phyloP scores from a whole-genome alignment of 2,113 vertebrate species.

The Bettongia penicillata region DNA sequence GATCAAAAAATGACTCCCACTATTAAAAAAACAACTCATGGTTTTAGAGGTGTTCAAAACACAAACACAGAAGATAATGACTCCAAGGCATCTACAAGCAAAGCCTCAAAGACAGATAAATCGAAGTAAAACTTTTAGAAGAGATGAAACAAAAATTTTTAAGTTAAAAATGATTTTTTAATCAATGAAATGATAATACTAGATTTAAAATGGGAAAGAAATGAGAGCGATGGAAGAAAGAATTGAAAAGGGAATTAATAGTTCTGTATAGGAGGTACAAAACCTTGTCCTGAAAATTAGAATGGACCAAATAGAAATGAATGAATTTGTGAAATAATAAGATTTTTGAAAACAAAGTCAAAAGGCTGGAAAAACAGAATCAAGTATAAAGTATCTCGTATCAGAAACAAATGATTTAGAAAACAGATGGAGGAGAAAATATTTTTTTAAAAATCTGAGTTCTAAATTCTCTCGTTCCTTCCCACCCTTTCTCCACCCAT shows the following conservation, averaged over 20 bases:
- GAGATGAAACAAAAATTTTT: background rate
- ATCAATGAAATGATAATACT: background rate
- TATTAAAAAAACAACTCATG: background rate
- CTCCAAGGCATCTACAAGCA: background rate
- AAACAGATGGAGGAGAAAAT: background rate
- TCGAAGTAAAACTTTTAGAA: background rate
- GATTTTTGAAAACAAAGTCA: background rate
- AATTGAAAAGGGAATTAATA: background rate
- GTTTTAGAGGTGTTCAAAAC: background rate
- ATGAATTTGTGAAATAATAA: background rate
- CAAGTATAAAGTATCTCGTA: background rate
- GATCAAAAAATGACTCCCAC: background rate
- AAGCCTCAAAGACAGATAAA: background rate
- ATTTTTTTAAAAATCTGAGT: background rate
- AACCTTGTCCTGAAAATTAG: background rate
- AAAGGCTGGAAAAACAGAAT: background rate
- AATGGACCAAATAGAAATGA: background rate
- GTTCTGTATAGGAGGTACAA: background rate
- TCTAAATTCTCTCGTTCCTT: background rate
- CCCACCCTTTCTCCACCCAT: background rate
- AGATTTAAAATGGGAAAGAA: background rate
- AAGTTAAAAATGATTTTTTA: background rate
- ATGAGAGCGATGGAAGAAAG: background rate
- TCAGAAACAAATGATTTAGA: background rate
- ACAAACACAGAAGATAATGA: background rate